These are phyloP conservation scores for Catharus fuscescens DNA, from an alignment of 2,113 vertebrate species.

Conservation along the genomic window DNA sequence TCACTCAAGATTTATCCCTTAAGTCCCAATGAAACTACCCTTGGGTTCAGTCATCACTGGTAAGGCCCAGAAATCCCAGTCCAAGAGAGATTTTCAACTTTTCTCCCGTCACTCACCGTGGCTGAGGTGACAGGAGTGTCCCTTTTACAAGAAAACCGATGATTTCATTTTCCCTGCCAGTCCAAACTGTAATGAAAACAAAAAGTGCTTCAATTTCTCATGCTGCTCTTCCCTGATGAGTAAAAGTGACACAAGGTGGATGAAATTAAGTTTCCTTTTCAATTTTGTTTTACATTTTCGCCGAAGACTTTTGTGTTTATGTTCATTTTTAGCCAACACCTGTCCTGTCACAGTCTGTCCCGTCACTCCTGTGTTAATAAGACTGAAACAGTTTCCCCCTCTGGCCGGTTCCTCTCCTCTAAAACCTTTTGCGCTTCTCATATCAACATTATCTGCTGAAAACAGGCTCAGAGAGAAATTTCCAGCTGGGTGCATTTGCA, in stretches of 20 bases:
- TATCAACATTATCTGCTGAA: not conserved
- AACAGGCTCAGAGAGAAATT: constrained; percentile 12
- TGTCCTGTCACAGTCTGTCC: not conserved
- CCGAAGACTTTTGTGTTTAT: not conserved
- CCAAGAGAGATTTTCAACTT: constrained; percentile 25
- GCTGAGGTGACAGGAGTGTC: constrained; percentile 25
- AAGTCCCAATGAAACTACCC: constrained; percentile 49
- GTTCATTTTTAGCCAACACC: not conserved
- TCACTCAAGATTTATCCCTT: constrained; percentile 38
- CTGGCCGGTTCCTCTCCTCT: not conserved
- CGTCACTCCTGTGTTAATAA: not conserved
- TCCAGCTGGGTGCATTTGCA: constrained; percentile 11
- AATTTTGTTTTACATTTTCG: not conserved
- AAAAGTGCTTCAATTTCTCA: not conserved
- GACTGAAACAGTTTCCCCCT: not conserved
- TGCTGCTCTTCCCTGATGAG: not conserved
- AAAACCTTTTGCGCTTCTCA: not conserved
- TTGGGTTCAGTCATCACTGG: not conserved
- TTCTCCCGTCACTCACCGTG: not conserved
- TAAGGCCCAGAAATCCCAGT: constrained; percentile 28
- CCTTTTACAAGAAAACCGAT: not conserved
- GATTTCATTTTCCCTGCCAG: constrained; percentile 20
- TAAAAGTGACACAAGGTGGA: not conserved
- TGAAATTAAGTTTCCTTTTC: not conserved
- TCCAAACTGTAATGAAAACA: constrained; percentile 10